Base-by-base conservation (phyloP, 1,140 invertebrate species). In the Hestina assimilis region DNA sequence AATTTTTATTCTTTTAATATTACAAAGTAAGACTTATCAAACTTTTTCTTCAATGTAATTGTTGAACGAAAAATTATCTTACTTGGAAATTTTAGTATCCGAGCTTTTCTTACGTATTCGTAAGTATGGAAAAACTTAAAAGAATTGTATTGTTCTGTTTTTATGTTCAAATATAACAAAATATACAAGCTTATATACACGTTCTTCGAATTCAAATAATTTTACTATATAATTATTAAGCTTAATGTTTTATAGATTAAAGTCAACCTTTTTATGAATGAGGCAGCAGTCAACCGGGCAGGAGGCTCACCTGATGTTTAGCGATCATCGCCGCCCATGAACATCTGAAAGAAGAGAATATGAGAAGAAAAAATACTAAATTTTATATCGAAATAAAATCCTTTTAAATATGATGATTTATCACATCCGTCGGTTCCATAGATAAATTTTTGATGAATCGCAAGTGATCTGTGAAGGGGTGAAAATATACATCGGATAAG, bases 401-500 rank as follows among this genome's bases (percentile, higher is more conserved):
- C 3, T 4, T 38, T 0, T 11, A 31, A 31, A 11, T 12, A 11
- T 2, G 7, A 12, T 31, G 28, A 31, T 31, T 9, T 11, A 11
- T 6, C 3, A 1, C 28, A 7, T 5, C 28, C 24, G 45, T 21
- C 21, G 17, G 17, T 21, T 33, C 45, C 29, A 29, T 33, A n/a
- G 19, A 35, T 48, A 38, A 15, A 17, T 2, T 17, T 35, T 48
- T 48, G 45, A 48, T 31, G 6, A 31, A 59, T 59, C 51, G 42
- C 57, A 53, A 59, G 47, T 50, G 45, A 61, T 61, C 51, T 55
- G 29, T 21, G 19, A 48, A 35, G 29, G 5, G 28, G 41, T 15
- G 24, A 43, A 21, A 28, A 40, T 20, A 40, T 40, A 19, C n/a
- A n/a, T n/a, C n/a, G n/a, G n/a, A n/a, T n/a, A n/a, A n/a, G n/a